A percentile compares a stretch with the other conserved stretches of the same genome.
These are phyloP conservation scores for Naja naja DNA, from an alignment of 2,113 vertebrate genomes.

Conservation along the genomic window DNA sequence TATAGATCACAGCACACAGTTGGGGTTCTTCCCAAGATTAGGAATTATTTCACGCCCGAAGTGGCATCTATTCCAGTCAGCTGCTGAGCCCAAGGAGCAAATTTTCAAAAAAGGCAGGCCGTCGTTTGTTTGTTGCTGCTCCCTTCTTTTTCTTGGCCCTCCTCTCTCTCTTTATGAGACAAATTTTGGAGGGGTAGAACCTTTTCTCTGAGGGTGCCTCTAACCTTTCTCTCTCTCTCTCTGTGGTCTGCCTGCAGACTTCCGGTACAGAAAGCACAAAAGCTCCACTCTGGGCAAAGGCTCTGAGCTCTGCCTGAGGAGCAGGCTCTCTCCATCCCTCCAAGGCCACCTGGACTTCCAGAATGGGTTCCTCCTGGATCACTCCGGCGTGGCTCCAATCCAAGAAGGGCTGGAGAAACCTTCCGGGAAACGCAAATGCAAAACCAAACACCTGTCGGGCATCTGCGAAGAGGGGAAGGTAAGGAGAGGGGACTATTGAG, in stretches of 20 bases:
- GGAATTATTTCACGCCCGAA: not conserved
- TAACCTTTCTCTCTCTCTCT: constrained; percentile 16
- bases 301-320: constrained; percentile 67
- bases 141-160: not conserved
- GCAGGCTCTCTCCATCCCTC: constrained; percentile 64
- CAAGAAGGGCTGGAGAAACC: constrained; percentile 86
- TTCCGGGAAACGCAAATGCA: constrained; percentile 96
- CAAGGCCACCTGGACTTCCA: constrained; percentile 67
- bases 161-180: not conserved
- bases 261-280: constrained; percentile 74
- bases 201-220: not conserved
- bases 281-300: constrained; percentile 50
- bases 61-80: not conserved
- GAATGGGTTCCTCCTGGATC: constrained; percentile 73
- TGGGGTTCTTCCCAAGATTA: not conserved
- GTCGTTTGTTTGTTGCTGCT: not conserved
- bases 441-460: constrained; percentile 91
- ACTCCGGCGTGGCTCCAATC: constrained; percentile 63
- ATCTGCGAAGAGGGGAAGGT: constrained; percentile 85
- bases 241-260: constrained; percentile 54
- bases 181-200: not conserved
- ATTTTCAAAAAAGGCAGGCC: too few relatives aligned
- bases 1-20: not conserved
- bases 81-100: not conserved
- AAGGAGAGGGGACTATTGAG: not conserved